Conservation (phyloP, 2,888 invertebrate species). For the Malthinus seriepunctatus region DNA sequence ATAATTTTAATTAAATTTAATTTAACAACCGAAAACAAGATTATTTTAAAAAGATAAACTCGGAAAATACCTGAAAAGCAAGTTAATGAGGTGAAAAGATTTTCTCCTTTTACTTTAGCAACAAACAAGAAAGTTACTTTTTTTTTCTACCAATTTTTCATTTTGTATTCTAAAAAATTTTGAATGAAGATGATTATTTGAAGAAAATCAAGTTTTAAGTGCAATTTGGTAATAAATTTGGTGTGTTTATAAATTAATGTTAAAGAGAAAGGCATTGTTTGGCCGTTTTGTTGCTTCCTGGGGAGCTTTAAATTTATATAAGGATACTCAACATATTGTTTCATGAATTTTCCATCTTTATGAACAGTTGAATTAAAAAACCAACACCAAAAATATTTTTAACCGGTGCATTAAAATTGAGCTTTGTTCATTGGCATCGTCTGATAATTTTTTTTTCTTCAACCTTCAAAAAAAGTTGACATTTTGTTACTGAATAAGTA, state of each 20-base stretch:
- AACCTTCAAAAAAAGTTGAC: too few relatives aligned
- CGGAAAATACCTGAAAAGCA: conserved; percentile 11
- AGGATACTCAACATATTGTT: neutral
- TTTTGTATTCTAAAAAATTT: too few relatives aligned
- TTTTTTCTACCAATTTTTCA: too few relatives aligned
- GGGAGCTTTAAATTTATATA: conserved; percentile 17
- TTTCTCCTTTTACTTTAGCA: conserved; percentile 1
- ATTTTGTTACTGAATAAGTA: too few relatives aligned
- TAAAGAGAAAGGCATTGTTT: neutral
- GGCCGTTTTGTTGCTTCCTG: neutral
- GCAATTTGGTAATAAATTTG: too few relatives aligned
- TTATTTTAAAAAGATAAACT: conserved; percentile 10
- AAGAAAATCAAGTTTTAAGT: too few relatives aligned
- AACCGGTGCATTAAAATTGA: too few relatives aligned
- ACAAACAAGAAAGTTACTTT: neutral
- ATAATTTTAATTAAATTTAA: neutral
- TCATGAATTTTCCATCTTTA: neutral
- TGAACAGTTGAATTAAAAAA: too few relatives aligned
- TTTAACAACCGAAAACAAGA: neutral
- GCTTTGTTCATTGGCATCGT: too few relatives aligned
- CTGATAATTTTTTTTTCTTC: too few relatives aligned
- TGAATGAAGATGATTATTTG: too few relatives aligned
- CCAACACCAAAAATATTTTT: too few relatives aligned
- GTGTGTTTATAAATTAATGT: conserved; percentile 18
- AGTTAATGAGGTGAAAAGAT: conserved; percentile 12